phyloP scores from a whole-genome alignment of 2,797 vertebrate genomes.

The Neomorphus geoffroyi region DNA sequence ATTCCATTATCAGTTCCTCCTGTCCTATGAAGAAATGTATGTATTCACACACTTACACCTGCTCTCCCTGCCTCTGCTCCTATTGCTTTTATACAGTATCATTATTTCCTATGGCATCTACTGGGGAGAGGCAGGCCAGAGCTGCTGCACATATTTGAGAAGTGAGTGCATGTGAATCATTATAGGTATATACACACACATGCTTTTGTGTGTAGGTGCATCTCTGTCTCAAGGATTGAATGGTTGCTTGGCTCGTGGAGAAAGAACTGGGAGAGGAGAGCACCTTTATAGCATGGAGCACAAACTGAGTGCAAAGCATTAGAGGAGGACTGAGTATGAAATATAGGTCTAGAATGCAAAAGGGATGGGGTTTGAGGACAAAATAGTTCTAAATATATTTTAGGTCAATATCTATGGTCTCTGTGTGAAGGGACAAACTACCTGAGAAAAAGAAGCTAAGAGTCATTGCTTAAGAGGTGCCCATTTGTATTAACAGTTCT shows the following conservation, averaged over 20 bases:
- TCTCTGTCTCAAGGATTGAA: background rate
- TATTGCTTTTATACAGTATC: background rate
- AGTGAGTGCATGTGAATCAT: background rate
- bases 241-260: background rate
- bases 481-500: background rate
- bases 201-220: background rate
- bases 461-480: background rate
- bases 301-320: background rate
- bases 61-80: background rate
- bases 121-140: background rate
- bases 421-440: background rate
- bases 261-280: background rate
- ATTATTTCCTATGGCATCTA: background rate
- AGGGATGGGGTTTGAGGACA: background rate
- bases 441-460: background rate
- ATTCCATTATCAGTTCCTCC: background rate
- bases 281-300: background rate
- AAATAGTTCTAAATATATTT: background rate
- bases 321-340: background rate
- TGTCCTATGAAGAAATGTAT: background rate
- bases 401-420: background rate
- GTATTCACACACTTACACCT: background rate
- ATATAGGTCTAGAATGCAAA: background rate
- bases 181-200: rapidly evolving
- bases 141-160: background rate